A percentile compares a stretch with the other conserved stretches of the same genome.
Conservation (phyloP, 1,140 invertebrate genomes). For the Chlorops oryzae region DNA sequence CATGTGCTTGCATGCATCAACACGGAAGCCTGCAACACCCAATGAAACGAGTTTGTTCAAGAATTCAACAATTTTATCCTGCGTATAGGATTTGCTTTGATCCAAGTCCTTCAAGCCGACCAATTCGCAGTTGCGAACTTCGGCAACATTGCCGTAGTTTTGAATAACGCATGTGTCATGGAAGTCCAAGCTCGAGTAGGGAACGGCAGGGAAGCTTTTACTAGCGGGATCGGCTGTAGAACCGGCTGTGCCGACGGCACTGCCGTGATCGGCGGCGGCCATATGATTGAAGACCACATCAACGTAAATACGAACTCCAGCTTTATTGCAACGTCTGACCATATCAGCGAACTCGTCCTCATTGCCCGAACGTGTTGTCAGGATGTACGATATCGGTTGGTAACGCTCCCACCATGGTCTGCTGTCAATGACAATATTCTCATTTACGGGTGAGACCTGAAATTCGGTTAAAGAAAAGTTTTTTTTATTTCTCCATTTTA, state of each 20-base stretch:
- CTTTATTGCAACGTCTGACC: slow-evolving; percentile 65
- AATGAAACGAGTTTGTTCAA: slow-evolving; percentile 61
- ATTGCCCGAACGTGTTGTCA: slow-evolving; percentile 70
- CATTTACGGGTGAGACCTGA: slow-evolving; percentile 38
- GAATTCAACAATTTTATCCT: slow-evolving; percentile 59
- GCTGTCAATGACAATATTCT: slow-evolving; percentile 30
- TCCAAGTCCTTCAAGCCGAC: slow-evolving; percentile 66
- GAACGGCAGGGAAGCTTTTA: slow-evolving; percentile 56
- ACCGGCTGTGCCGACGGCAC: slow-evolving; percentile 53
- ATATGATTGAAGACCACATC: slow-evolving; percentile 79
- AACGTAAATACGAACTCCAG: slow-evolving; percentile 72
- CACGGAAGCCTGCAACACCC: slow-evolving; percentile 74
- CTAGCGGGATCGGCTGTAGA: slow-evolving; percentile 50
- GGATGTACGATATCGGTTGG: slow-evolving; percentile 80
- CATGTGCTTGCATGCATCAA: slow-evolving; percentile 72
- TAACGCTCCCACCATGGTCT: slow-evolving; percentile 82
- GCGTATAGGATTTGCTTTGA: slow-evolving; percentile 57
- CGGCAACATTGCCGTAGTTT: slow-evolving; percentile 53
- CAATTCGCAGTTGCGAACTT: slow-evolving; percentile 69
- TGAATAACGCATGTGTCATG: slow-evolving; percentile 51
- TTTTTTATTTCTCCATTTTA: neutral
- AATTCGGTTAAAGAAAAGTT: neutral
- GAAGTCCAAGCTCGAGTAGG: slow-evolving; percentile 55
- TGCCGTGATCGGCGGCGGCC: slow-evolving; percentile 52
- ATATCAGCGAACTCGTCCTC: slow-evolving; percentile 65